Percentiles rank a stretch among this genome's conserved stretches.
These are phyloP conservation scores for Arrhamphus sclerolepis DNA, from an alignment of 2,797 vertebrate species.

Conservation along the genomic window DNA sequence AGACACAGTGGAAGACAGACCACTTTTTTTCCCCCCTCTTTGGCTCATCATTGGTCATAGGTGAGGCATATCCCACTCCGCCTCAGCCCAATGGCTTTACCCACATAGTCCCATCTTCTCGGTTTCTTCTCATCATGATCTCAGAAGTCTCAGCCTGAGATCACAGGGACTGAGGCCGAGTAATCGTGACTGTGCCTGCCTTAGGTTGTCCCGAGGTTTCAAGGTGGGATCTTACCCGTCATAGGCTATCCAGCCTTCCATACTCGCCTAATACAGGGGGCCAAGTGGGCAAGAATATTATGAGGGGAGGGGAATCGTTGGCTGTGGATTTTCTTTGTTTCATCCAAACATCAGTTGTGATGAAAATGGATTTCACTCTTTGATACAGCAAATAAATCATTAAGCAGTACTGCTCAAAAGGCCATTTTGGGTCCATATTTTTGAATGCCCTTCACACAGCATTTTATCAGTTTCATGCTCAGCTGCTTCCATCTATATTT, in stretches of 20 bases:
- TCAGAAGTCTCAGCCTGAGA: conserved; percentile 40
- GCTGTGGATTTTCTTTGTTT: conserved; percentile 49
- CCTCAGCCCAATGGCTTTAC: conserved; percentile 67
- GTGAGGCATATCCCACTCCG: conserved; percentile 54
- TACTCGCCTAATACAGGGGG: conserved; percentile 77
- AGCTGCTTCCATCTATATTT: not conserved
- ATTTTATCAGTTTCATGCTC: not conserved
- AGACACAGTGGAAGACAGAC: conserved; percentile 44
- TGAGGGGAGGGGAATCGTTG: conserved; percentile 62
- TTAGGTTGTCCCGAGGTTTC: conserved; percentile 92
- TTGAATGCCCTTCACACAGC: conserved; percentile 24
- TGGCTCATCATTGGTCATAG: conserved; percentile 45
- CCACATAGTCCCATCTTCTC: conserved; percentile 55
- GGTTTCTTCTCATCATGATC: conserved; percentile 35
- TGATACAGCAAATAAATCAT: conserved; percentile 36
- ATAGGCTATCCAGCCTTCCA: conserved; percentile 95
- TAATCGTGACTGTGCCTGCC: conserved; percentile 95
- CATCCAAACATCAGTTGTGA: conserved; percentile 58
- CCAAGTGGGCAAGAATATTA: conserved; percentile 56
- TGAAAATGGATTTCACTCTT: conserved; percentile 39
- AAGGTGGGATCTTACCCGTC: conserved; percentile 97
- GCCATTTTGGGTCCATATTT: not conserved
- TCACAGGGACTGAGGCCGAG: conserved; percentile 78
- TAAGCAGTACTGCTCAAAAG: conserved; percentile 45
- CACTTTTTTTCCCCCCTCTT: conserved; percentile 40